Evolutionary conservation across 2,888 invertebrate genomes (phyloP).

Genomic region (Zootermopsis nevadensis): DNA sequence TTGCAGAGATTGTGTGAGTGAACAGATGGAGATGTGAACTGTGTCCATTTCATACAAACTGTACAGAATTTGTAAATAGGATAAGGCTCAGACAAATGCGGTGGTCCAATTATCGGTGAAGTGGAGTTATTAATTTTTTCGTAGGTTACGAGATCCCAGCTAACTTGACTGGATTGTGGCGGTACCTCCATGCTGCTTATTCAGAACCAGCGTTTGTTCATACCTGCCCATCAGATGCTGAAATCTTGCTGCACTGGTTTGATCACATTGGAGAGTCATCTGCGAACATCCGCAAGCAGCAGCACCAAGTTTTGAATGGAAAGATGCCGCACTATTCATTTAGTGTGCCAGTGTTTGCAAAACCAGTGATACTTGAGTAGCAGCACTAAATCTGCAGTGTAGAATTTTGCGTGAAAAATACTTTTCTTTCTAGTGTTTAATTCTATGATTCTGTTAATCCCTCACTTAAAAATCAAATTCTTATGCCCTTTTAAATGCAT

Average conservation of each 20-base stretch:
- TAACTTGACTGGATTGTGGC: conserved; percentile 53
- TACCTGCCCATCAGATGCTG: conserved; percentile 55
- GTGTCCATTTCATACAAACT: too few relatives aligned
- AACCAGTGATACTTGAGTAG: conserved; percentile 46
- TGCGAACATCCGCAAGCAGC: conserved; percentile 46
- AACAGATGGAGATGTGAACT: too few relatives aligned
- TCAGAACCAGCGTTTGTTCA: conserved; percentile 53
- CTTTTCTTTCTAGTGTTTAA: too few relatives aligned
- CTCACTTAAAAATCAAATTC: too few relatives aligned
- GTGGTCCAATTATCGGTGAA: too few relatives aligned
- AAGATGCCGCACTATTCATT: conserved; percentile 49
- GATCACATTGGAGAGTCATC: conserved; percentile 51
- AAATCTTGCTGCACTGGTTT: conserved; percentile 55
- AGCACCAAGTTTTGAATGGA: conserved; percentile 36
- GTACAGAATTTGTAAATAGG: too few relatives aligned
- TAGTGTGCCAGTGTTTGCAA: conserved; percentile 50
- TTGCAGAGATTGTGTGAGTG: too few relatives aligned
- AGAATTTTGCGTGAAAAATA: too few relatives aligned
- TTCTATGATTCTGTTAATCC: too few relatives aligned
- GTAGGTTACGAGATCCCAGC: conserved; percentile 54
- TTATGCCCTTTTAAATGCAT: too few relatives aligned
- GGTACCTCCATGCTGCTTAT: conserved; percentile 55
- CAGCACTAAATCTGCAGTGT: not conserved
- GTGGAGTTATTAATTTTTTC: not conserved
- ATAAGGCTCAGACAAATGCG: too few relatives aligned